Percentiles rank a stretch among this genome's conserved stretches.
Conservation (phyloP, 2,113 vertebrate genomes). For the Calidris pugnax region DNA sequence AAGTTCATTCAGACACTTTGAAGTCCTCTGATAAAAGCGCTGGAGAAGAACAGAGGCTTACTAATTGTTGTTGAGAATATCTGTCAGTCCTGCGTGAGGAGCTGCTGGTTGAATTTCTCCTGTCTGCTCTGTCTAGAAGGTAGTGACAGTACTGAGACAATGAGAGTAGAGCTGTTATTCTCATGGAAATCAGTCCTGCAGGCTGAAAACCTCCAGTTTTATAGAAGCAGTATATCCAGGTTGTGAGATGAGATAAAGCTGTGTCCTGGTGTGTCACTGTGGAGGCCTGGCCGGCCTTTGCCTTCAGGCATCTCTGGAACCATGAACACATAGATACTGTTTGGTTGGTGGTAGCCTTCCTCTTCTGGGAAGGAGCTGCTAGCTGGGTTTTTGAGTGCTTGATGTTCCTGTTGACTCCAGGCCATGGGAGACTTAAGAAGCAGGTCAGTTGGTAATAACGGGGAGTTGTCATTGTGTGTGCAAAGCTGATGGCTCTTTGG, state of each 20-base stretch:
- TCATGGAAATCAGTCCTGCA: neutral
- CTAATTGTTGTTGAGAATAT: constrained; percentile 50
- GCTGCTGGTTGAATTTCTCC: neutral
- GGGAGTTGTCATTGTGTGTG: neutral
- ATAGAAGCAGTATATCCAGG: neutral
- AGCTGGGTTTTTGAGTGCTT: neutral
- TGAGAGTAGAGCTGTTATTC: neutral
- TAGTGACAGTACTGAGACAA: neutral
- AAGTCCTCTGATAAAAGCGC: neutral
- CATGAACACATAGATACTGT: accelerated
- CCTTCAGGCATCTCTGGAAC: neutral
- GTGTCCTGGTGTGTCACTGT: neutral
- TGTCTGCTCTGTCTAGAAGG: neutral
- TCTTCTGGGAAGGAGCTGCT: neutral
- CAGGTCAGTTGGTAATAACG: neutral
- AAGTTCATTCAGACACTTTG: neutral
- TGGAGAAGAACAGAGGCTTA: constrained; percentile 9
- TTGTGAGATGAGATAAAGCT: neutral
- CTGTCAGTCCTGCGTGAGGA: neutral
- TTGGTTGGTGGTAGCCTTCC: neutral
- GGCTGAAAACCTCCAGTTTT: neutral
- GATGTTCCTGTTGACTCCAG: neutral
- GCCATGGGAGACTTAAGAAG: neutral
- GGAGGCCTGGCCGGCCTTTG: neutral
- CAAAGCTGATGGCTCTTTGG: neutral